phyloP scores from a whole-genome alignment of 1,140 invertebrate genomes.

The Uloborus diversus region DNA sequence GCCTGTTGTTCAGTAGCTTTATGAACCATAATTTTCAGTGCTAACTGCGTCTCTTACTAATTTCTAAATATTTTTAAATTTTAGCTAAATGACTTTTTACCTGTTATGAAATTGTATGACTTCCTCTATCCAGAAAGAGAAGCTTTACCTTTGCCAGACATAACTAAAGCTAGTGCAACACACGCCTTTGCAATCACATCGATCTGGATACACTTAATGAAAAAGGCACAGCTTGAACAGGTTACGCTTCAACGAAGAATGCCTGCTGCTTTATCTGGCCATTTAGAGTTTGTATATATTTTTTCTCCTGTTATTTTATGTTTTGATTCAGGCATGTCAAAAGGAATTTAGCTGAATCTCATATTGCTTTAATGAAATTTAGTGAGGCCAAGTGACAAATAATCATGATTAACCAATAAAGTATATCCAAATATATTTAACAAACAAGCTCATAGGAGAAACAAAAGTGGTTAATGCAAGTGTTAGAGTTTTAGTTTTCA shows the following conservation, averaged over 20 bases:
- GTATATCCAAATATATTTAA: too few relatives aligned
- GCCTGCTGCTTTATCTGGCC: constrained; percentile 82
- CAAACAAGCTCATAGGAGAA: too few relatives aligned
- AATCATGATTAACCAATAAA: too few relatives aligned
- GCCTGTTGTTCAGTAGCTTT: not conserved
- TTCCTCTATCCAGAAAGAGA: constrained; percentile 92
- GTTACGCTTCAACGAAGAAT: constrained; percentile 80
- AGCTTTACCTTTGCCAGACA: constrained; percentile 87
- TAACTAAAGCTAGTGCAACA: constrained; percentile 81
- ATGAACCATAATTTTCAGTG: not conserved
- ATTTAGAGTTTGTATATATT: constrained; percentile 68
- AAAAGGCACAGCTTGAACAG: constrained; percentile 85
- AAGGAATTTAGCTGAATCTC: too few relatives aligned
- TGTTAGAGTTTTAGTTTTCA: too few relatives aligned
- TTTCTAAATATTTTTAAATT: not conserved
- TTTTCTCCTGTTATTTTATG: constrained; percentile 42
- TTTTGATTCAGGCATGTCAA: too few relatives aligned
- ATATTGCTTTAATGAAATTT: too few relatives aligned
- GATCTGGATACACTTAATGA: constrained; percentile 95
- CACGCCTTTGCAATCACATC: constrained; percentile 93
- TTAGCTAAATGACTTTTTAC: constrained; percentile 77
- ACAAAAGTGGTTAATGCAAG: too few relatives aligned
- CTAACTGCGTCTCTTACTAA: not conserved
- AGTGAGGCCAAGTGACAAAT: too few relatives aligned
- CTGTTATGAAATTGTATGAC: constrained; percentile 90